Evolutionary conservation across 2,888 invertebrate species (phyloP).

Genomic region (Anodontia alba): DNA sequence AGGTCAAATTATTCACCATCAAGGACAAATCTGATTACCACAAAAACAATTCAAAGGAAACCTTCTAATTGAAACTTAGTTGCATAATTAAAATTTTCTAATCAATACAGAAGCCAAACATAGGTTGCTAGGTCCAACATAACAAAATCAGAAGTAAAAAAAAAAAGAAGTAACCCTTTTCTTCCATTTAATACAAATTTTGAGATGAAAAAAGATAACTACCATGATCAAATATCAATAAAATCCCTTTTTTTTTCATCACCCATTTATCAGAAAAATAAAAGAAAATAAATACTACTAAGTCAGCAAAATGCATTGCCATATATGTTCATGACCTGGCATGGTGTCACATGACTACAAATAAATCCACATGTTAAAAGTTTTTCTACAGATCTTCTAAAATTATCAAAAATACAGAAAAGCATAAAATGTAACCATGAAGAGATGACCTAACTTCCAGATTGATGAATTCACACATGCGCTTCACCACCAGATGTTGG

Average conservation of each 20-base stretch:
- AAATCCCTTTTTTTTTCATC: too few relatives aligned
- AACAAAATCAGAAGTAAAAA: neutral
- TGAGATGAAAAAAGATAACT: too few relatives aligned
- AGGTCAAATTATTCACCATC: slow-evolving; percentile 56
- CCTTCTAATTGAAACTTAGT: neutral
- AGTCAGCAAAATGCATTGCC: slow-evolving; percentile 55
- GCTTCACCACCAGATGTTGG: slow-evolving; percentile 38
- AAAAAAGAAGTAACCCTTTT: too few relatives aligned
- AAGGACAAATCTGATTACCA: slow-evolving; percentile 56
- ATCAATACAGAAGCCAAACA: slow-evolving; percentile 27
- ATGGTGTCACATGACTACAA: slow-evolving; percentile 59
- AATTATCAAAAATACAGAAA: too few relatives aligned
- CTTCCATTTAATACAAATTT: too few relatives aligned
- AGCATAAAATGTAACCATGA: neutral
- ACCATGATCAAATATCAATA: too few relatives aligned
- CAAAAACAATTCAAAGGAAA: neutral
- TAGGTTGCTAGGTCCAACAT: slow-evolving; percentile 60
- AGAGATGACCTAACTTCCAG: slow-evolving; percentile 7
- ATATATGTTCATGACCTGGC: slow-evolving; percentile 53
- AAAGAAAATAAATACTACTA: slow-evolving; percentile 22
- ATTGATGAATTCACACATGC: slow-evolving; percentile 5
- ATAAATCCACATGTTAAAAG: slow-evolving; percentile 51
- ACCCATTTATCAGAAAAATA: neutral
- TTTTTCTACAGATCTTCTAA: too few relatives aligned
- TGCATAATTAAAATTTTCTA: neutral